Percentiles rank a stretch among this genome's conserved stretches.
phyloP scores from a whole-genome alignment of 2,113 vertebrate genomes.

The Perccottus glenii region DNA sequence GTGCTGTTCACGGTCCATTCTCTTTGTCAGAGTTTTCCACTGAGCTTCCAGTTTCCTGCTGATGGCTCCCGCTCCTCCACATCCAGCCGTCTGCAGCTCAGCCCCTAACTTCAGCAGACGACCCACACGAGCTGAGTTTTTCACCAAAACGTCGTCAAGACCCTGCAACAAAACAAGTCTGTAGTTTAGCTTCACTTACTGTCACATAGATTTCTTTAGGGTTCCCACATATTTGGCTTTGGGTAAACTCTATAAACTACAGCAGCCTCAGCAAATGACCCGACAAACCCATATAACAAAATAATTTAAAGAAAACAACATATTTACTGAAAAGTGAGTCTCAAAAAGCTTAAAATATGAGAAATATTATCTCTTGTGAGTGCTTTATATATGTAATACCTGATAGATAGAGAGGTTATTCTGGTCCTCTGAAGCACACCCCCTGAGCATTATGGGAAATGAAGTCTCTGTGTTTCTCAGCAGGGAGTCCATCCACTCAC shows the following conservation, averaged over 20 bases:
- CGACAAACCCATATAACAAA: no score
- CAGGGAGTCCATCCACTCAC: slow-evolving; percentile 75
- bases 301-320: no score
- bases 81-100: slow-evolving; percentile 72
- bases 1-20: slow-evolving; percentile 70
- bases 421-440: slow-evolving; percentile 83
- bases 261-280: no score
- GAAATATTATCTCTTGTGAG: no score
- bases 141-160: slow-evolving; percentile 73
- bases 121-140: slow-evolving; percentile 74
- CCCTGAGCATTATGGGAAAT: slow-evolving; percentile 77
- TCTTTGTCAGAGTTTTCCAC: slow-evolving; percentile 80
- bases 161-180: slow-evolving; percentile 71
- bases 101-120: slow-evolving; percentile 80
- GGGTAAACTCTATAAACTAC: no score
- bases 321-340: no score
- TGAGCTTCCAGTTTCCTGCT: slow-evolving; percentile 75
- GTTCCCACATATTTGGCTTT: no score
- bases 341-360: no score
- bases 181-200: no score
- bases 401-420: slow-evolving; percentile 80
- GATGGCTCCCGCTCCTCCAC: slow-evolving; percentile 73
- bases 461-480: slow-evolving; percentile 75
- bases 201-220: no score
- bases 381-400: slow-evolving; percentile 67